A percentile compares a stretch with the other conserved stretches of the same genome.
Conservation (phyloP, 2,797 vertebrate species). For the Botia kubotai region DNA sequence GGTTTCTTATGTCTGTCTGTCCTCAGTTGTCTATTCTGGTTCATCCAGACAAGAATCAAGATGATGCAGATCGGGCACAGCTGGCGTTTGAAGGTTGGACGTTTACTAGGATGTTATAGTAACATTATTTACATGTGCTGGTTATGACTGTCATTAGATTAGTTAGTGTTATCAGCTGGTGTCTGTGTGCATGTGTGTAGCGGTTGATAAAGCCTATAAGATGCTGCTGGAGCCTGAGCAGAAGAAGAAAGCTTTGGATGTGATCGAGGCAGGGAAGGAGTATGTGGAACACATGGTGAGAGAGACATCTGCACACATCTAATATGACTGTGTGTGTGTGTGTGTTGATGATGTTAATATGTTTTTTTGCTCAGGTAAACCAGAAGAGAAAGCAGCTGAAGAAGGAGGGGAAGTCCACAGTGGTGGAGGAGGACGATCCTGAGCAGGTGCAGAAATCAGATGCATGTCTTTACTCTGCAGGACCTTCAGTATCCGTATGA, state of each 20-base stretch:
- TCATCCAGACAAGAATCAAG: constrained; percentile 99
- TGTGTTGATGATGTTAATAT: background rate
- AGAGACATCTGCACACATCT: constrained; percentile 16
- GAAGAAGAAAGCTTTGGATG: constrained; percentile 95
- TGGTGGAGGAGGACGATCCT: constrained; percentile 92
- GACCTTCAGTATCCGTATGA: background rate
- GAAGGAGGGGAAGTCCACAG: constrained; percentile 89
- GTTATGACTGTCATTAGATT: no score
- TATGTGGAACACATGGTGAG: constrained; percentile 96
- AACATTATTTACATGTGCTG: no score
- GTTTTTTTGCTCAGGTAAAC: constrained; percentile 80
- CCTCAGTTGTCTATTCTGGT: constrained; percentile 94
- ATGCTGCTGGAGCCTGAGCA: constrained; percentile 91
- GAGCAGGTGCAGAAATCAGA: constrained; percentile 83
- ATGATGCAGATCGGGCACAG: constrained; percentile 90
- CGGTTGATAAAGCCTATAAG: constrained; percentile 98
- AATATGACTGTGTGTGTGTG: background rate
- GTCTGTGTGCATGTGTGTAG: constrained; percentile 67
- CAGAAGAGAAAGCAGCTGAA: constrained; percentile 97
- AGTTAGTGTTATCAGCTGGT: no score
- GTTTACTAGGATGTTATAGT: no score
- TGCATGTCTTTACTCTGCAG: background rate
- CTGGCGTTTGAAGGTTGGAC: constrained; percentile 98
- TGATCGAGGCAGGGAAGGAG: constrained; percentile 94
- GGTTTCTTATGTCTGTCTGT: background rate